Evolutionary conservation across 2,113 vertebrate genomes (phyloP).

Genomic region (Macaca fascicularis): DNA sequence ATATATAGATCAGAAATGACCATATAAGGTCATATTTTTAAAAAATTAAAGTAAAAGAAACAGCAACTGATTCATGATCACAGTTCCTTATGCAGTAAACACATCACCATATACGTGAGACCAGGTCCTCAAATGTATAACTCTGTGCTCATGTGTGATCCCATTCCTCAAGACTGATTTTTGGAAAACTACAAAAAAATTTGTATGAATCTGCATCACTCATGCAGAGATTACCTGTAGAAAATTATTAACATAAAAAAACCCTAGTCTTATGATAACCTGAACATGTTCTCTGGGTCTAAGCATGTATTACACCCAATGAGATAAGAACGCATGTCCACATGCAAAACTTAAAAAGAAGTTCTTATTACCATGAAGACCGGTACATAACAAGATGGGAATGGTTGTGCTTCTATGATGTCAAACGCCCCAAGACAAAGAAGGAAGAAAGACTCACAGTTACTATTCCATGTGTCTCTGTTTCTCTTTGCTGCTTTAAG

Average conservation of each 20-base stretch:
- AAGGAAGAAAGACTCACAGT: background rate
- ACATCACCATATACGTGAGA: background rate
- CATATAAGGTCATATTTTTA: background rate
- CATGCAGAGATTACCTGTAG: background rate
- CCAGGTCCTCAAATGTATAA: background rate
- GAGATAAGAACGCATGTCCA: background rate
- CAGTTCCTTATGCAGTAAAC: background rate
- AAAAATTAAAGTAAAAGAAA: slow-evolving; percentile 20
- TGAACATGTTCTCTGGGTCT: background rate
- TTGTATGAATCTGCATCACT: background rate
- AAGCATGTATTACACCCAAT: background rate
- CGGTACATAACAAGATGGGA: slow-evolving; percentile 18
- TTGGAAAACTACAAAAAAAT: slow-evolving; percentile 19
- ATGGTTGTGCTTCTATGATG: background rate
- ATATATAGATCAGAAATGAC: background rate
- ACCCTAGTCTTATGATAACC: background rate
- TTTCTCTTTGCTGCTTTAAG: slow-evolving; percentile 41
- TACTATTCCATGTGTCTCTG: background rate
- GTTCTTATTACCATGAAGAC: background rate
- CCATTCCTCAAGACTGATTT: background rate
- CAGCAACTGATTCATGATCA: background rate
- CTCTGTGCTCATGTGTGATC: background rate
- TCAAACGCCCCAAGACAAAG: slow-evolving; percentile 1
- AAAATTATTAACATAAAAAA: slow-evolving; percentile 53
- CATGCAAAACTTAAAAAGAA: slow-evolving; percentile 4